phyloP scores from a whole-genome alignment of 2,113 vertebrate genomes.

The Salvelinus alpinus region DNA sequence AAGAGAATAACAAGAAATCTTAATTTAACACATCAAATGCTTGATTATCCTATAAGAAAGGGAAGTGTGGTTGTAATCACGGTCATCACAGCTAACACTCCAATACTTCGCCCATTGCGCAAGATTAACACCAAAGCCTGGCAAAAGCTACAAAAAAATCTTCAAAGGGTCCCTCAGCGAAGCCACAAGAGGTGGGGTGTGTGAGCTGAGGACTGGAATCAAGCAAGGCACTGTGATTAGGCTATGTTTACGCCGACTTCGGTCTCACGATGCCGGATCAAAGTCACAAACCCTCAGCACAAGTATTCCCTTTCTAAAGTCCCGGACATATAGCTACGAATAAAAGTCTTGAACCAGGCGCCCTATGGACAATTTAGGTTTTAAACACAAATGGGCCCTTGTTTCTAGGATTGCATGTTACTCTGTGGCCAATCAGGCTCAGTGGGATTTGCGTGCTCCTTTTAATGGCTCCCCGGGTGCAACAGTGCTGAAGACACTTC shows the following conservation, averaged over 20 bases:
- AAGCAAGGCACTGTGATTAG: constrained; percentile 22
- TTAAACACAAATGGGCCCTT: constrained; percentile 29
- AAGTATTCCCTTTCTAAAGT: background rate
- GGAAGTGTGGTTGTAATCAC: constrained; percentile 6
- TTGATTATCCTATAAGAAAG: constrained; percentile 21
- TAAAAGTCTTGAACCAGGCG: constrained; percentile 17
- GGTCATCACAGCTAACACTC: constrained; percentile 5
- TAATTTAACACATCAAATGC: constrained; percentile 32
- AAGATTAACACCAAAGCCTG: constrained; percentile 3
- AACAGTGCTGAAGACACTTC: constrained; percentile 48
- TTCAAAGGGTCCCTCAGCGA: constrained; percentile 15
- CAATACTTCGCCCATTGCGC: constrained; percentile 20
- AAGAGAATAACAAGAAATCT: constrained; percentile 41
- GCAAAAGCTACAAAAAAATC: background rate
- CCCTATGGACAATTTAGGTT: constrained; percentile 21
- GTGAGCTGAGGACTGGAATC: background rate
- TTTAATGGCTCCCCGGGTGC: constrained; percentile 47
- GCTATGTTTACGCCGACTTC: constrained; percentile 3
- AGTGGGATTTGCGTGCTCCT: constrained; percentile 27
- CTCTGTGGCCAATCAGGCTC: constrained; percentile 28
- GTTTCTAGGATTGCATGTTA: constrained; percentile 11
- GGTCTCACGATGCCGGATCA: constrained; percentile 9
- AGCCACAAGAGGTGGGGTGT: background rate
- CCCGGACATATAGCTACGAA: constrained; percentile 6
- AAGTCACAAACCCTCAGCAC: background rate